Evolutionary conservation across 2,888 invertebrate genomes (phyloP), one percentile per base, ranked within the genome.

Genomic region (Drosophila formosana): DNA sequence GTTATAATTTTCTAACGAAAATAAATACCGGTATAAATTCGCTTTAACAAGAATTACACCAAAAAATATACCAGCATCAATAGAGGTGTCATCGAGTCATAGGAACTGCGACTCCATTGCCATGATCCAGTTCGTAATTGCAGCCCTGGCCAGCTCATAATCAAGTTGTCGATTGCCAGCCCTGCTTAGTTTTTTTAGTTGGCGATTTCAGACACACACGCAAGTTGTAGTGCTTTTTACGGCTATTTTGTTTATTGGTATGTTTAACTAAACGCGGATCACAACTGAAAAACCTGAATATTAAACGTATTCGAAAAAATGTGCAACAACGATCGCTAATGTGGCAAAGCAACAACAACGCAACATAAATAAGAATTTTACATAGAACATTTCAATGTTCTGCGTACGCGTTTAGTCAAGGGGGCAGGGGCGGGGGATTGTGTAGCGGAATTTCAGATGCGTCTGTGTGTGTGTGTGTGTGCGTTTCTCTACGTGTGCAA

Each of bases 181-280:
- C 78, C 74, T 78, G 65, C 45, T 62, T 62, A 81, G 82, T 80
- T 80, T 80, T 75, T 80, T 81, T 81, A 80, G 75, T 84, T 80
- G 85, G 66, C 81, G 67, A 80, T 82, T 78, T 71, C 80, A 86
- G 81, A 80, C 87, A 72, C 70, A 82, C 83, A 76, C 81, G 83
- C 75, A 77, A 75, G 75, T 70, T 77, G 84, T 78, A 80, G 80
- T 80, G 70, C 84, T 87, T 83, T 81, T 88, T 87, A 88, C 86
- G 86, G 88, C 88, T 83, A 80, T 85, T 83, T 86, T 83, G 86
- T 85, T 82, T 79, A 78, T 88, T 82, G 82, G 82, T 83, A 83
- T 68, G 82, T 83, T 56, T 65, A 56, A 62, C 32, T 64, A n/a
- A 61, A 25, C 46, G 5, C 37, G 37, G 64, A 53, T 41, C 37